These are phyloP conservation scores for Brachyalestes nurse DNA, from an alignment of 2,797 vertebrate species.

Conservation along the genomic window DNA sequence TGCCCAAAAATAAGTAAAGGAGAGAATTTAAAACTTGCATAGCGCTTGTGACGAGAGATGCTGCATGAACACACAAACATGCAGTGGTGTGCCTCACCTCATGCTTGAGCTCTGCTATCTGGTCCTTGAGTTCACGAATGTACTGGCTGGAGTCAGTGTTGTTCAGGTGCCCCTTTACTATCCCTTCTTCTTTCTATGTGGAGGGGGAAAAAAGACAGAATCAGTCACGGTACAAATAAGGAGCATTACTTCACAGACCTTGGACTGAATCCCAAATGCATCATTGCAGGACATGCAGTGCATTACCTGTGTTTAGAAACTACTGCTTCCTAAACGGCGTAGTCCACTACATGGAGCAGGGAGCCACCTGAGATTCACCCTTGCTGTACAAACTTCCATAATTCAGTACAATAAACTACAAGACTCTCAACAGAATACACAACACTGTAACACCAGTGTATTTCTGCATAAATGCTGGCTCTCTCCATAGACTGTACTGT, in stretches of 20 bases:
- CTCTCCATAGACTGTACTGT: neutral
- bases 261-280: neutral
- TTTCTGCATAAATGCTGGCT: neutral
- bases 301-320: neutral
- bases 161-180: conserved; percentile 95
- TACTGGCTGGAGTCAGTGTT: conserved; percentile 95
- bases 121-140: conserved; percentile 94
- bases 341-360: neutral
- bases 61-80: neutral
- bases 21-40: neutral
- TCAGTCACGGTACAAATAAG: neutral
- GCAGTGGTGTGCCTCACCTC: conserved; percentile 82
- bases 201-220: conserved; percentile 36
- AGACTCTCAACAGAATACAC: neutral
- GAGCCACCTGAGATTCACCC: neutral
- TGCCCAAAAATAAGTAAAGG: neutral
- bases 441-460: neutral
- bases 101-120: conserved; percentile 92
- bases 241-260: neutral
- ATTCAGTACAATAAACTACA: neutral
- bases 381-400: neutral
- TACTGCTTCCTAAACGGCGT: neutral
- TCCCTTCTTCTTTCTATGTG: conserved; percentile 95
- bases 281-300: neutral
- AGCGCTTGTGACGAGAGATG: neutral